A percentile compares a stretch with the other conserved stretches of the same genome.
These are phyloP conservation scores for Myodes glareolus DNA, from an alignment of 2,113 vertebrate genomes.

Conservation along the genomic window DNA sequence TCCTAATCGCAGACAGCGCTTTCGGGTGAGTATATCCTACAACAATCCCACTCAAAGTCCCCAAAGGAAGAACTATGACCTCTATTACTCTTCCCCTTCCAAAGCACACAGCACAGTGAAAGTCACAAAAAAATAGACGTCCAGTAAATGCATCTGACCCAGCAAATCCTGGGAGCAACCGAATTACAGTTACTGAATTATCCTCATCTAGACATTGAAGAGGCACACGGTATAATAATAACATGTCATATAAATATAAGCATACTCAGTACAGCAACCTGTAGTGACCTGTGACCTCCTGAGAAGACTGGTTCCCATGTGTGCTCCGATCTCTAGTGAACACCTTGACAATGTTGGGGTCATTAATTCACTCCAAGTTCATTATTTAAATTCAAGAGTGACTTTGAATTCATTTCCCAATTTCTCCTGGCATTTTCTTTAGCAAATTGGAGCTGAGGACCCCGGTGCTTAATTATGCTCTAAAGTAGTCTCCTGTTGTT, in stretches of 20 bases:
- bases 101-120: neutral
- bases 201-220: neutral
- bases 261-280: neutral
- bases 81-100: neutral
- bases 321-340: neutral
- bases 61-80: neutral
- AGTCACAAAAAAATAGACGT: neutral
- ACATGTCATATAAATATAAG: neutral
- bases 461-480: slow-evolving; percentile 58
- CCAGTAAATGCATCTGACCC: neutral
- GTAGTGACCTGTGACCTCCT: neutral
- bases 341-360: slow-evolving; percentile 44
- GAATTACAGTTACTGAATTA: neutral
- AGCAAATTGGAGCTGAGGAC: slow-evolving; percentile 67
- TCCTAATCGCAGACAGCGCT: neutral
- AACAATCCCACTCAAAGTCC: neutral
- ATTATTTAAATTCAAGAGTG: slow-evolving; percentile 55
- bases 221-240: neutral
- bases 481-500: slow-evolving; percentile 44
- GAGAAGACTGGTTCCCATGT: slow-evolving; percentile 14
- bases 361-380: slow-evolving; percentile 57
- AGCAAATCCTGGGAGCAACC: neutral
- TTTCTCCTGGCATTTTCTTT: slow-evolving; percentile 65
- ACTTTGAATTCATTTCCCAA: slow-evolving; percentile 63
- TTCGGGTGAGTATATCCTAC: neutral